Evolutionary conservation across 1,140 invertebrate genomes (phyloP).

Genomic region (Marisa cornuarietis): DNA sequence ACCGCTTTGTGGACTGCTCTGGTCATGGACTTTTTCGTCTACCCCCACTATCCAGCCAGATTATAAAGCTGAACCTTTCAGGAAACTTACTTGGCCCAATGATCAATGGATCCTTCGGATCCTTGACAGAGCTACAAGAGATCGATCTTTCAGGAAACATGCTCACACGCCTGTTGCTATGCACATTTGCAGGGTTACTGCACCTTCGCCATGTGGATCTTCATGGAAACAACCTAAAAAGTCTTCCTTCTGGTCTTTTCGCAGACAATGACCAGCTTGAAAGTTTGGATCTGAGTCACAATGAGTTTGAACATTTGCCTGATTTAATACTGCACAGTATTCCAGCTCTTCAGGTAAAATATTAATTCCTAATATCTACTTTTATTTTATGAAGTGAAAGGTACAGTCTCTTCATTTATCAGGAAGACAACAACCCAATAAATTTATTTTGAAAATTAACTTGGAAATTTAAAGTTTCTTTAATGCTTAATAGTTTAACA

Average conservation of each 20-base stretch:
- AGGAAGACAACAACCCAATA: too few species aligned
- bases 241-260: conserved; percentile 42
- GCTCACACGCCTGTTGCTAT: conserved; percentile 35
- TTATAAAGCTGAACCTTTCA: conserved; percentile 33
- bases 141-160: conserved; percentile 51
- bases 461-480: too few species aligned
- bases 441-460: too few species aligned
- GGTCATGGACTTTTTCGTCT: not conserved
- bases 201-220: conserved; percentile 45
- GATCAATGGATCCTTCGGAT: conserved; percentile 35
- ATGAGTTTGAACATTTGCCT: conserved; percentile 42
- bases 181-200: conserved; percentile 39
- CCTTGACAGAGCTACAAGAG: conserved; percentile 39
- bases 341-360: conserved; percentile 11
- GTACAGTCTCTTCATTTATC: too few species aligned
- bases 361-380: not conserved
- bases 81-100: conserved; percentile 43
- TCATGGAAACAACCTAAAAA: conserved; percentile 40
- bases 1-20: conserved; percentile 22
- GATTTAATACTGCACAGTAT: conserved; percentile 17
- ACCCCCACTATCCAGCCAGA: conserved; percentile 19
- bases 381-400: too few species aligned
- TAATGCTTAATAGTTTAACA: too few species aligned
- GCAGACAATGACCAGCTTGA: conserved; percentile 34
- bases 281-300: conserved; percentile 46